Evolutionary conservation across 1,140 invertebrate species (phyloP), one percentile per base, ranked within the genome.

Genomic region (Thalassaphorura encarpata): DNA sequence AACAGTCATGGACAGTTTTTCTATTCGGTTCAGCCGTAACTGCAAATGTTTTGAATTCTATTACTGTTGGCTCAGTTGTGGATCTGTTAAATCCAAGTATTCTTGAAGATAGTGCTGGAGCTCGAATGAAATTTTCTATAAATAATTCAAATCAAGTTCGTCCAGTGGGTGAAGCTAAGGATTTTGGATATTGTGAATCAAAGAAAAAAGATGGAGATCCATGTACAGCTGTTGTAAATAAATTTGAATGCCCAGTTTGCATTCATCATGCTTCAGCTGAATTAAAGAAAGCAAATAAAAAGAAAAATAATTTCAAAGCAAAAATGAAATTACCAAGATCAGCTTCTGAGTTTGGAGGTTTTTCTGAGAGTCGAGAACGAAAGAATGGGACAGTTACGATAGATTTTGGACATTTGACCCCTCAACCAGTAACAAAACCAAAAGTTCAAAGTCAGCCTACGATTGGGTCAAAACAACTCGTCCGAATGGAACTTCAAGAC

Each of bases 261-360:
- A 60, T 65, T 43, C 57, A 65, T 48, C 63, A 65, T 50, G 63
- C 63, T n/a, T 29, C 56, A 13, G 21, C 41, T 1, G 60, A 61
- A 40, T 40, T 61, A 19, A 56, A 41, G 40, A 62, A 65, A 45
- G 15, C 61, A n/a, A 55, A 64, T 39, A 31, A 15, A 3, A 26
- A 26, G 19, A 40, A 47, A 21, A 33, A 21, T 21, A 57, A 54
- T 49, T 11, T 31, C 3, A 60, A 63, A 58, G 16, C n/a, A n/a
- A n/a, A n/a, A n/a, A n/a, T n/a, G n/a, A n/a, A n/a, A n/a, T n/a
- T n/a, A n/a, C n/a, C n/a, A n/a, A n/a, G n/a, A n/a, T n/a, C n/a
- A n/a, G n/a, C n/a, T n/a, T n/a, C n/a, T n/a, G n/a, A n/a, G n/a
- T n/a, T n/a, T n/a, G n/a, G n/a, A n/a, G n/a, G n/a, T n/a, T n/a